Conservation (phyloP, 1,140 invertebrate genomes). For the Thaumetopoea pityocampa region DNA sequence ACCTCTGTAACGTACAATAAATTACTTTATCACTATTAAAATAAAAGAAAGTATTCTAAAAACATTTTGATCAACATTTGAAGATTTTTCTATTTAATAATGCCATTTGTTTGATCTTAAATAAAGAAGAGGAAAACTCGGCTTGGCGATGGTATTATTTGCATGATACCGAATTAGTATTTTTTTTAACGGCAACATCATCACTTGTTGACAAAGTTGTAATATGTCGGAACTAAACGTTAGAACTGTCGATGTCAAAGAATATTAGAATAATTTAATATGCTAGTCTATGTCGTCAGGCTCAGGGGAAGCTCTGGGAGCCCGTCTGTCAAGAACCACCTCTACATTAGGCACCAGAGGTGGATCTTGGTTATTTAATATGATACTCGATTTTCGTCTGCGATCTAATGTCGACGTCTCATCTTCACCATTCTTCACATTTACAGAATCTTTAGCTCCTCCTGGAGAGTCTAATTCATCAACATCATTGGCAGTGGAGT, state of each 20-base stretch:
- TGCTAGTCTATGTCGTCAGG: slow-evolving; percentile 51
- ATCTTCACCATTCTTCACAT: slow-evolving; percentile 18
- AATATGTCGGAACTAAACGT: slow-evolving; percentile 22
- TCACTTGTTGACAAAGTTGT: slow-evolving; percentile 23
- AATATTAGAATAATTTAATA: slow-evolving; percentile 20
- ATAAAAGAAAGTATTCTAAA: no score
- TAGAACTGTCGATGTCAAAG: slow-evolving; percentile 10
- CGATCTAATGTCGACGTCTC: slow-evolving; percentile 50
- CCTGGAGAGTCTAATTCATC: slow-evolving; percentile 21
- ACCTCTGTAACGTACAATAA: slow-evolving; percentile 20
- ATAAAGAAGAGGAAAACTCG: slow-evolving; percentile 11
- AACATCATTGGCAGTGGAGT: slow-evolving; percentile 24
- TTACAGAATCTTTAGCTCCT: slow-evolving; percentile 22
- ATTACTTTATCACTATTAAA: slow-evolving; percentile 14
- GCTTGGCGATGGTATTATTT: slow-evolving; percentile 9
- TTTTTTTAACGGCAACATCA: slow-evolving; percentile 11
- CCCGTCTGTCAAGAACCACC: slow-evolving; percentile 20
- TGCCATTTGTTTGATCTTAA: slow-evolving; percentile 14
- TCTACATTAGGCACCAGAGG: slow-evolving; percentile 12
- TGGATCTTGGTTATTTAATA: slow-evolving; percentile 27
- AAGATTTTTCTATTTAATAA: slow-evolving; percentile 11
- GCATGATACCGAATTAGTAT: slow-evolving; percentile 6
- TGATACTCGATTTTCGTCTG: slow-evolving; percentile 38
- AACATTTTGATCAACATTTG: slow-evolving; percentile 10
- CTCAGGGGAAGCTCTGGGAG: slow-evolving; percentile 44